Evolutionary conservation across 2,888 invertebrate species (phyloP), one percentile per base, ranked within the genome.

Genomic region (Holacanthella duospinosa): DNA sequence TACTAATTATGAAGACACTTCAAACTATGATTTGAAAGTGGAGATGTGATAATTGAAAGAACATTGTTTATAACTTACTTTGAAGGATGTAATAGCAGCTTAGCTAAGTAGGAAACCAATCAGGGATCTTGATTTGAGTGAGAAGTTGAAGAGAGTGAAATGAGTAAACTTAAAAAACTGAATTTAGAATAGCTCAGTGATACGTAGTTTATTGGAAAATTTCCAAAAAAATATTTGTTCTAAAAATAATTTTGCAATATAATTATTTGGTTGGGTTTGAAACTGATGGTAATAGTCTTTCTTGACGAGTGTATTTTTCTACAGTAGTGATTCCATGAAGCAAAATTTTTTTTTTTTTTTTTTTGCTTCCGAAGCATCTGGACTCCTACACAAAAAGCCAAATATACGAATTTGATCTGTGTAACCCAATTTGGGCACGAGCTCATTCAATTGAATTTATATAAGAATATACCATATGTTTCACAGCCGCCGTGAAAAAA

Each of bases 371-470:
- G 53, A 55, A 55, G 44, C 26, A 59, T n/a, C 27, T 26, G 54
- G 55, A 63, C 63, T 59, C 66, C 64, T 62, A 66, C 63, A 64
- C 62, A 55, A 61, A 58, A 60, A 64, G n/a, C 60, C 36, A 60
- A 62, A 48, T 53, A 53, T 60, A 44, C 26, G 57, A 65, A 65
- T 65, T 63, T 65, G 65, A 67, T 65, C 67, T 65, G 64, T 59
- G 63, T 62, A 64, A 53, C 67, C 67, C 67, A 67, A 67, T 67
- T 67, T 67, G 67, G 67, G 65, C 67, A 67, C 55, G 36, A 55
- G 65, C 43, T 36, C 62, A 57, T 63, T 16, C 36, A n/a, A 9
- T 48, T 48, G 6, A 48, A 21, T 48, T 48, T 48, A 48, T 48
- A 36, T 36, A 36, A 16, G 36, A 36, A 36, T 16, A 9, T 9